Evolutionary conservation across 2,113 vertebrate species (phyloP), one percentile per base, ranked within the genome.

Genomic region (Ammodramus savannarum): DNA sequence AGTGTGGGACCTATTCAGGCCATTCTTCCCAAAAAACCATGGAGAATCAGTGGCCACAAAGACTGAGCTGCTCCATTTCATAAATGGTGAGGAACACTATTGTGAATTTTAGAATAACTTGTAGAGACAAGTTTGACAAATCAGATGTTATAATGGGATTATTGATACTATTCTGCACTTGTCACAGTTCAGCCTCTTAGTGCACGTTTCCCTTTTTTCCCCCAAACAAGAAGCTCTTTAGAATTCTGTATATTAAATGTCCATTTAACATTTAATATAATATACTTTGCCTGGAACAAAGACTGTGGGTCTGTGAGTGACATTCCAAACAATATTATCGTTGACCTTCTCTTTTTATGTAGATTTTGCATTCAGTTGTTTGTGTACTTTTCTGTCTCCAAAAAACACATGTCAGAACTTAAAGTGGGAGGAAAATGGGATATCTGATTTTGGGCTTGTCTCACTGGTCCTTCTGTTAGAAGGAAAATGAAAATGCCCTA

Each of bases 141-240:
- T 95, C 95, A 97, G 94, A 79, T 96, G 92, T 89, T 95, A 58
- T 95, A 95, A 94, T 95, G 88, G 95, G 96, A 96, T 95, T 97
- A 95, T 94, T 52, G 88, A 36, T 62, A 69, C 88, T 10, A 94
- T 95, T 95, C 90, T 95, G 75, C 76, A 7, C 75, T 95, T 90
- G 90, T 95, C 90, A 90, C 75, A 86, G 41, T 73, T 82, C 83
- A 62, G 0, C 75, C 92, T 43, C 78, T n/a, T 39, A 7, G 62
- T 46, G 92, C 79, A 83, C 27, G 5, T 85, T 96, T 66, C 75
- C 82, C 72, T 74, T 91, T 91, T 55, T 6, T 9, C 34, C 0
- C 11, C 54, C 22, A 66, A 72, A 87, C 87, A 80, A 97, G 79
- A 2, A 84, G 39, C 68, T 66, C 79, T 90, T 95, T 88, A 71